phyloP scores from a whole-genome alignment of 2,888 invertebrate species.

The Microplitis deprimator region DNA sequence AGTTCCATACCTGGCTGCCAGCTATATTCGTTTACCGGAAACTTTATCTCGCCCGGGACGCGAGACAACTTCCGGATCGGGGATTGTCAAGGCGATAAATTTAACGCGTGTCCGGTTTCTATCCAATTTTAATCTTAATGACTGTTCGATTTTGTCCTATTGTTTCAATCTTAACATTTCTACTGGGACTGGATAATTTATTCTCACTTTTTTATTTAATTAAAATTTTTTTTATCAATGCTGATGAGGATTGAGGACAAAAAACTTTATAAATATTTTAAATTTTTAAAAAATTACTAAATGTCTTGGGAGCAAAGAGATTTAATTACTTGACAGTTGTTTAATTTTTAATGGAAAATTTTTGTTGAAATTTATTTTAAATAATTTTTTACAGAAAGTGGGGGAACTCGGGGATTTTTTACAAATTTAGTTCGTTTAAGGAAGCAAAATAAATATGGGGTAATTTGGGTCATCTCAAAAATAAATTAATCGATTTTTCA shows the following conservation, averaged over 20 bases:
- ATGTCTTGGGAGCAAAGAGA: no score
- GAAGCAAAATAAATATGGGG: no score
- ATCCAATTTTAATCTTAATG: conserved; percentile 8
- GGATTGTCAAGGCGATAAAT: conserved; percentile 4
- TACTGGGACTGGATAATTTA: not conserved
- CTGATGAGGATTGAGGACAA: not conserved
- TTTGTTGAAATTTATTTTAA: no score
- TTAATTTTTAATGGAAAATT: no score
- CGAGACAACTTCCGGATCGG: not conserved
- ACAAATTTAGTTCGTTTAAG: no score
- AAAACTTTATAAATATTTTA: not conserved
- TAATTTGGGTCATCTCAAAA: no score
- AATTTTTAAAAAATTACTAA: not conserved
- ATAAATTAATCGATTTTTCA: no score
- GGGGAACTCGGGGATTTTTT: no score
- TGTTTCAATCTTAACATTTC: not conserved
- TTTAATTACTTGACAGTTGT: no score
- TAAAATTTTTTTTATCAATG: not conserved
- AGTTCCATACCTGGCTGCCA: not conserved
- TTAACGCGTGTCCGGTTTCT: conserved; percentile 18
- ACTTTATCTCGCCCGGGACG: not conserved
- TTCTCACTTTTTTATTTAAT: not conserved
- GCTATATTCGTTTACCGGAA: not conserved
- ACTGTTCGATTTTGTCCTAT: conserved; percentile 7
- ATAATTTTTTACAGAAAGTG: no score